These are phyloP conservation scores for Callipepla squamata DNA, from an alignment of 2,113 vertebrate genomes.

Conservation along the genomic window DNA sequence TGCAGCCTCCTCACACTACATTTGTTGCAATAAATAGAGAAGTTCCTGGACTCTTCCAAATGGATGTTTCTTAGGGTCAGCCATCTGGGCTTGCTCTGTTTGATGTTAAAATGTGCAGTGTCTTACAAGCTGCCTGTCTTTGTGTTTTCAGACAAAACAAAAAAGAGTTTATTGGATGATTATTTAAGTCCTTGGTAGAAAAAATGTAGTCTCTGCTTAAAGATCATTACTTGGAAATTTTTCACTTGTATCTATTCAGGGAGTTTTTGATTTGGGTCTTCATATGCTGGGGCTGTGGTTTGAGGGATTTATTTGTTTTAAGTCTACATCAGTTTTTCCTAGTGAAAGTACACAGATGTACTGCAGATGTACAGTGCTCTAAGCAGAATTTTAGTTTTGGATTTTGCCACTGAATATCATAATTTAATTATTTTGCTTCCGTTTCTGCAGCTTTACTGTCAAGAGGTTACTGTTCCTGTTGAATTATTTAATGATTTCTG, in stretches of 20 bases:
- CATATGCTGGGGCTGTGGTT: neutral
- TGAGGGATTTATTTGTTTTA: neutral
- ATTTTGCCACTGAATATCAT: neutral
- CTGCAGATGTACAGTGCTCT: neutral
- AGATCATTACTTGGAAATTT: neutral
- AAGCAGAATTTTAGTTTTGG: neutral
- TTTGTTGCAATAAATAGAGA: neutral
- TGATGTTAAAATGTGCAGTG: neutral
- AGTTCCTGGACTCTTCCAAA: neutral
- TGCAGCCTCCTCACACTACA: neutral
- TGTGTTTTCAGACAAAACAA: neutral
- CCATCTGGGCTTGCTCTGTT: neutral
- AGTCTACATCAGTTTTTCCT: neutral
- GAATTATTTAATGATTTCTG: neutral
- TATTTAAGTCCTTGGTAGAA: neutral
- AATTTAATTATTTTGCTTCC: neutral
- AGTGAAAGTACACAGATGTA: neutral
- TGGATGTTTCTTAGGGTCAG: neutral
- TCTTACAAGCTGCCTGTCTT: neutral
- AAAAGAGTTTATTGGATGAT: neutral
- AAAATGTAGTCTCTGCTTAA: neutral
- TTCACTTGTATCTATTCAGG: neutral
- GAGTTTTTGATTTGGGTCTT: neutral
- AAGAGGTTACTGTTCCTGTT: neutral
- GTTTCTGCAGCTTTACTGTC: neutral